These are phyloP conservation scores for Bellardia pandia DNA, from an alignment of 2,888 invertebrate species.

Conservation along the genomic window DNA sequence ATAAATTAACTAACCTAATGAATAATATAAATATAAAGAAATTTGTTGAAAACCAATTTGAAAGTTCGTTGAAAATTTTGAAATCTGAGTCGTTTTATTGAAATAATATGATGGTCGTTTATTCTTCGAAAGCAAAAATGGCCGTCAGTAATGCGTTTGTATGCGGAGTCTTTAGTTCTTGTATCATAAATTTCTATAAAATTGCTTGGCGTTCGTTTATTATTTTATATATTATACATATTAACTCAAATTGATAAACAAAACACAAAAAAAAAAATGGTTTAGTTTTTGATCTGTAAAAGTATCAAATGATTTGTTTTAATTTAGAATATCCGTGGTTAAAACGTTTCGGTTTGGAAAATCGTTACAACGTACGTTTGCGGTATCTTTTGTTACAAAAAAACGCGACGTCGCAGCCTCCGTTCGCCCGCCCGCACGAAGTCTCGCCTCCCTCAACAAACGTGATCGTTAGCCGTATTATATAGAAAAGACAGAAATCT, in stretches of 20 bases:
- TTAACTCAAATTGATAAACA: conserved; percentile 20
- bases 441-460: conserved; percentile 62
- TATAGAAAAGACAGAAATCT: conserved; percentile 40
- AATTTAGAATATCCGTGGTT: conserved; percentile 66
- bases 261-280: conserved; percentile 19
- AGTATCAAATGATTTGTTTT: conserved; percentile 64
- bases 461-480: conserved; percentile 63
- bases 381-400: conserved; percentile 50
- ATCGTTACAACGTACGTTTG: conserved; percentile 61
- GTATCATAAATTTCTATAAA: conserved; percentile 7
- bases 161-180: conserved; percentile 43
- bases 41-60: not conserved
- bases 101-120: conserved; percentile 11
- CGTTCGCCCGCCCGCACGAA: not conserved
- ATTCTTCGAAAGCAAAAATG: conserved; percentile 58
- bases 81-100: not conserved
- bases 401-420: conserved; percentile 74
- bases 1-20: not conserved
- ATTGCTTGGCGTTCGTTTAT: conserved; percentile 40
- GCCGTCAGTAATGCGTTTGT: conserved; percentile 57
- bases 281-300: conserved; percentile 52
- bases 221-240: conserved; percentile 32
- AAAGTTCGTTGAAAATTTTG: not conserved
- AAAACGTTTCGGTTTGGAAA: conserved; percentile 68
- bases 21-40: not conserved